phyloP scores from a whole-genome alignment of 2,113 vertebrate genomes.

The Panurus biarmicus region DNA sequence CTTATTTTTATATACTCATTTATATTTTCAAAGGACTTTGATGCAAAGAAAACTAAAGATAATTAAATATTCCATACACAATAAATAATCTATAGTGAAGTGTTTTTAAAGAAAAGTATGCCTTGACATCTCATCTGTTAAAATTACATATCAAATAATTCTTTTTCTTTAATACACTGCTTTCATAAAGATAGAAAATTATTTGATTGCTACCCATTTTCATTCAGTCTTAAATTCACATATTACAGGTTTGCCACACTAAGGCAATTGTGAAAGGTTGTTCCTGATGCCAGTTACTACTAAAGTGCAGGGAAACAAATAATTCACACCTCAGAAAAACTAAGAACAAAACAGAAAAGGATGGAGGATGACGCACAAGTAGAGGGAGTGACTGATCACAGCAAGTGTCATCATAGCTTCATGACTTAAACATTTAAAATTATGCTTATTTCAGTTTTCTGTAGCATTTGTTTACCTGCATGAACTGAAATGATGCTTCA shows the following conservation, averaged over 20 bases:
- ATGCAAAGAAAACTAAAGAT: background rate
- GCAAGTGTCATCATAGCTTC: background rate
- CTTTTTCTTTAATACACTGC: background rate
- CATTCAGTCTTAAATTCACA: background rate
- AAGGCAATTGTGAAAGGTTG: background rate
- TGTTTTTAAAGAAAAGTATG: background rate
- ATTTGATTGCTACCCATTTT: background rate
- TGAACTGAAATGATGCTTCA: conserved; percentile 98
- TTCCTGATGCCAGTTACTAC: background rate
- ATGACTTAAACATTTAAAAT: background rate
- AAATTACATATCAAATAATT: background rate
- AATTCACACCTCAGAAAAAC: background rate
- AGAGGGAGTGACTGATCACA: background rate
- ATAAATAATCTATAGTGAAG: background rate
- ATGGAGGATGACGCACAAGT: background rate
- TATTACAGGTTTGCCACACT: background rate
- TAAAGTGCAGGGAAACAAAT: background rate
- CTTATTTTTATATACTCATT: background rate
- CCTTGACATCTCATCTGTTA: background rate
- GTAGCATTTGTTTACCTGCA: conserved; percentile 78
- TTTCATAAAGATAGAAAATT: background rate
- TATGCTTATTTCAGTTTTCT: background rate
- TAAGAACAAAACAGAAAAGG: background rate
- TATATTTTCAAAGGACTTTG: background rate
- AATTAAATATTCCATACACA: background rate